Percentiles rank a stretch among this genome's conserved stretches.
phyloP scores from a whole-genome alignment of 2,888 invertebrate genomes.

The Lapara coniferarum region DNA sequence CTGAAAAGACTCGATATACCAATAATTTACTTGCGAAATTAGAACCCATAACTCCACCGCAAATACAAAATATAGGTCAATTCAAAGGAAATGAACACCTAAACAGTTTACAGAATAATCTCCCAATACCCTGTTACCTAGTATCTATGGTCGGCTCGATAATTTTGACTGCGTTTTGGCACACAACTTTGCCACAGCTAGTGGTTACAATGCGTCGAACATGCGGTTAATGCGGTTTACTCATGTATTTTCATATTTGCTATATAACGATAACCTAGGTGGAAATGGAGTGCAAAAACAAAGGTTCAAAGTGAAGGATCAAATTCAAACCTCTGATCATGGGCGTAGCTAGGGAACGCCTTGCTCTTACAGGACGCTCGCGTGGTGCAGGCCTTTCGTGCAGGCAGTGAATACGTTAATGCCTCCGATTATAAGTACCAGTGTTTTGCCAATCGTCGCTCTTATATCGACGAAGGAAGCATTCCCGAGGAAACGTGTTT shows the following conservation, averaged over 20 bases:
- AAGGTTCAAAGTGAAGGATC: neutral
- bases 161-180: conserved; percentile 11
- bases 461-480: no score
- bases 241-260: no score
- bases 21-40: neutral
- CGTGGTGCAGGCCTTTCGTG: no score
- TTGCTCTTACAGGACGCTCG: no score
- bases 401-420: no score
- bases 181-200: neutral
- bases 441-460: no score
- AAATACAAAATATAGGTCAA: conserved; percentile 3
- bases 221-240: neutral
- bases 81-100: conserved; percentile 17
- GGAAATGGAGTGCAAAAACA: neutral
- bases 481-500: no score
- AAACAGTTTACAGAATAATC: conserved; percentile 20
- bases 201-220: neutral
- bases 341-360: no score
- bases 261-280: neutral
- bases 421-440: no score
- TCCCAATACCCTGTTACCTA: neutral
- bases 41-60: neutral
- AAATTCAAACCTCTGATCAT: no score
- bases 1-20: no score
- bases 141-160: conserved; percentile 1